Evolutionary conservation across 1,140 invertebrate species (phyloP), one percentile per base, ranked within the genome.

Genomic region (Hycleus cichorii): DNA sequence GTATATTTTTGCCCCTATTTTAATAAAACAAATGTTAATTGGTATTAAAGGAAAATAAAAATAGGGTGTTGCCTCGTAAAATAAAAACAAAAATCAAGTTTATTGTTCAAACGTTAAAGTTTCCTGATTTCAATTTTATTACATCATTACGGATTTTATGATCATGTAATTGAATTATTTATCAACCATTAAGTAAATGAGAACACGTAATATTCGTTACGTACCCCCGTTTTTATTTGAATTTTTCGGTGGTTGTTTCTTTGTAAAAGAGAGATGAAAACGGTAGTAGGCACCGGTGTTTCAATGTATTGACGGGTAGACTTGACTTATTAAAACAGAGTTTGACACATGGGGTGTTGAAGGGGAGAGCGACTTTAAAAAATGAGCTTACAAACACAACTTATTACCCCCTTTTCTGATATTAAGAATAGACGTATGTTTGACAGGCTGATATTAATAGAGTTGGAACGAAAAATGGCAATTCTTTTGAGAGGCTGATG

Each of bases 321-420:
- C 58, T 62, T 63, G 64, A 66, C 64, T 69, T 66, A 69, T 69
- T 69, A 65, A 57, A 60, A 42, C 24, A 43, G 65, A 65, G 59
- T 64, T 65, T 67, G 67, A 69, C 67, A 69, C 65, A 69, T 69
- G 67, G 65, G 65, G 63, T 64, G 66, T 49, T 57, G 60, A 66
- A 66, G 32, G 58, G 51, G 62, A 64, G 47, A 12, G 32, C 32
- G 65, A 67, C 53, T 60, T 59, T 66, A 68, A 68, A 68, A 68
- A 68, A 68, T 68, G 64, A 66, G 59, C 63, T 62, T 63, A 63
- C 65, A 64, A 69, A 67, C 65, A 62, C 42, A 42, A 26, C 39
- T 32, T 32, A 32, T 32, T 32, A 7, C 32, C 32, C 32, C 32
- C 32, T 32, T 7, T 7, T 32, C 7, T 7, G 32, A 32, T 32